Evolutionary conservation across 2,113 vertebrate species (phyloP), one percentile per base, ranked within the genome.

Genomic region (Fukomys damarensis): DNA sequence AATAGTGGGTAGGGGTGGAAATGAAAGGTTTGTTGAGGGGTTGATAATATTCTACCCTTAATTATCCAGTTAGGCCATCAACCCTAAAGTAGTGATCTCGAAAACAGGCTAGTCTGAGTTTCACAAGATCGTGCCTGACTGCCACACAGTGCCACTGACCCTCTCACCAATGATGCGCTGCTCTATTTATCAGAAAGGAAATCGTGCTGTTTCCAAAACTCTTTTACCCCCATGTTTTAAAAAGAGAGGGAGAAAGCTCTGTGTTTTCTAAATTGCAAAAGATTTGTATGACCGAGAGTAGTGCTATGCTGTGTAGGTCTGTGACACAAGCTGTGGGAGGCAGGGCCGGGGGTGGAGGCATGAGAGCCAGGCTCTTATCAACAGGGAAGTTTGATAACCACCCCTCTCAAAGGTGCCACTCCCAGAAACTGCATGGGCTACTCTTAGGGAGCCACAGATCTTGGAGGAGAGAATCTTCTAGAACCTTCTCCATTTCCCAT

Each of bases 371-470:
- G 28, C 65, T 68, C 58, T 90, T 66, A 85, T 26, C 85, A 65
- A 92, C 80, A 88, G 12, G 14, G 68, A 93, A 85, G 19, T 85
- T 86, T 68, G 70, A 84, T 77, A 92, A 63, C n/a, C 70, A 89
- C 74, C 86, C n/a, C 26, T 52, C 52, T 2, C 43, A 85, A 92
- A 84, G 46, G 22, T 22, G 80, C 54, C 76, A 68, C 77, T 68
- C 95, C 95, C 76, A 96, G 97, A 90, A 95, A 96, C 96, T 32
- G 43, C 58, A 16, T 9, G 17, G 61, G 59, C 97, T 86, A 0
- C 65, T 20, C 83, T 65, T 63, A 52, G 35, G 41, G 86, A 95
- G 49, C 38, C 63, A 61, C 56, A 24, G 59, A n/a, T n/a, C 17
- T 2, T 1, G 38, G 46, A 30, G 35, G 3, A 70, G 41, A 63